phyloP scores from a whole-genome alignment of 1,140 invertebrate genomes.

The Melipona quadrifasciata region DNA sequence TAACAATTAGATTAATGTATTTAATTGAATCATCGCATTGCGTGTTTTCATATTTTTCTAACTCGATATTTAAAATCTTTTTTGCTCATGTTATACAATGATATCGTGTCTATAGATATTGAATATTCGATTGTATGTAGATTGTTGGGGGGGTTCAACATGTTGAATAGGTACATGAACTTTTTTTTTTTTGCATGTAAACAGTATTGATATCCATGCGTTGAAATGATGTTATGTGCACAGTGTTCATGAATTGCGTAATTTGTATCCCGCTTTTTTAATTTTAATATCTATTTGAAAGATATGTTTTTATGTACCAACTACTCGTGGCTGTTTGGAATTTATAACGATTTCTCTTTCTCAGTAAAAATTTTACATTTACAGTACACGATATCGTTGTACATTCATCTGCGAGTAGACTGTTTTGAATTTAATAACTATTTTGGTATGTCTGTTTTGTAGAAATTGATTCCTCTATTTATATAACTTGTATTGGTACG shows the following conservation, averaged over 20 bases:
- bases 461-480: neutral
- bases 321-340: no score
- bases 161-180: neutral
- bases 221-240: no score
- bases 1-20: neutral
- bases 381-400: neutral
- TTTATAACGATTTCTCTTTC: neutral
- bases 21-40: neutral
- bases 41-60: no score
- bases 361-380: constrained; percentile 4
- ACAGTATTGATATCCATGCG: neutral
- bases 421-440: neutral
- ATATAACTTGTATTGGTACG: neutral
- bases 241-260: neutral
- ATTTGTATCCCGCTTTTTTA: neutral
- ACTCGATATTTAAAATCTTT: no score
- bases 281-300: neutral
- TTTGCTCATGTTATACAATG: neutral
- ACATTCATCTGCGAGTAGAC: neutral
- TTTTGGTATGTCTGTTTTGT: neutral
- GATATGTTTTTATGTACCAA: neutral
- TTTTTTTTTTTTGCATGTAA: neutral
- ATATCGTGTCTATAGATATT: neutral
- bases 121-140: neutral
- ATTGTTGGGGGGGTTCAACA: fast-evolving